A percentile compares a stretch with the other conserved stretches of the same genome.
Conservation (phyloP, 2,113 vertebrate species). For the Triplophysa tibetana region DNA sequence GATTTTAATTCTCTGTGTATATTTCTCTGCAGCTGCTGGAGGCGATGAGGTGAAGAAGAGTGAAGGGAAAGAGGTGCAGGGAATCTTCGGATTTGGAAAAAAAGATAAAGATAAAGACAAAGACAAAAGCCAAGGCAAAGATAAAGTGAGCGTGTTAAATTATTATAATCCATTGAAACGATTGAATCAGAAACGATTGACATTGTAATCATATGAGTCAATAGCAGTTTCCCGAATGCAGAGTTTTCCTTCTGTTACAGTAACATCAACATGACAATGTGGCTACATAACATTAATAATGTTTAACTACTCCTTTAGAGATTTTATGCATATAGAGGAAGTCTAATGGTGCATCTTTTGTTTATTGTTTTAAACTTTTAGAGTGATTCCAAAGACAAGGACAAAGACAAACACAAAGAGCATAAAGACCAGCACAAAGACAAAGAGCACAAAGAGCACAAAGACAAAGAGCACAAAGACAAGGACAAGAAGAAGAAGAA, state of each 20-base stretch:
- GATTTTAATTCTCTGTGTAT: too few relatives aligned
- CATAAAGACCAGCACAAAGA: too few relatives aligned
- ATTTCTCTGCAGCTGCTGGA: conserved; percentile 48
- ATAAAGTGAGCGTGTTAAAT: neutral
- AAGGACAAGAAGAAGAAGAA: conserved; percentile 30
- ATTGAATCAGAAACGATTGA: too few relatives aligned
- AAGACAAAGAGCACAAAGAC: conserved; percentile 36
- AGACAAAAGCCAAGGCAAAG: neutral
- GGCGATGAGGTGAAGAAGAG: conserved; percentile 45
- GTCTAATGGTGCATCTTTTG: too few relatives aligned
- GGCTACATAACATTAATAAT: too few relatives aligned
- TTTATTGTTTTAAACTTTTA: neutral
- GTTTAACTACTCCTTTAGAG: too few relatives aligned
- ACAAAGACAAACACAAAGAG: neutral
- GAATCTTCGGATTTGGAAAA: conserved; percentile 55
- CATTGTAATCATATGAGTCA: too few relatives aligned
- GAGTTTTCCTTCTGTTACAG: too few relatives aligned
- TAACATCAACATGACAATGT: too few relatives aligned
- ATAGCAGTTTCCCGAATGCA: too few relatives aligned
- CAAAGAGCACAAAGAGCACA: conserved; percentile 42
- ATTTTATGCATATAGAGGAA: too few relatives aligned
- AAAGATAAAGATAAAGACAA: conserved; percentile 40
- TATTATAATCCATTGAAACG: too few relatives aligned
- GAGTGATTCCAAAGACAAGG: conserved; percentile 39
- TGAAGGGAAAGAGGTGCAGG: conserved; percentile 56